Evolutionary conservation across 2,113 vertebrate species (phyloP), one percentile per base, ranked within the genome.

Genomic region (Hemibagrus wyckioides): DNA sequence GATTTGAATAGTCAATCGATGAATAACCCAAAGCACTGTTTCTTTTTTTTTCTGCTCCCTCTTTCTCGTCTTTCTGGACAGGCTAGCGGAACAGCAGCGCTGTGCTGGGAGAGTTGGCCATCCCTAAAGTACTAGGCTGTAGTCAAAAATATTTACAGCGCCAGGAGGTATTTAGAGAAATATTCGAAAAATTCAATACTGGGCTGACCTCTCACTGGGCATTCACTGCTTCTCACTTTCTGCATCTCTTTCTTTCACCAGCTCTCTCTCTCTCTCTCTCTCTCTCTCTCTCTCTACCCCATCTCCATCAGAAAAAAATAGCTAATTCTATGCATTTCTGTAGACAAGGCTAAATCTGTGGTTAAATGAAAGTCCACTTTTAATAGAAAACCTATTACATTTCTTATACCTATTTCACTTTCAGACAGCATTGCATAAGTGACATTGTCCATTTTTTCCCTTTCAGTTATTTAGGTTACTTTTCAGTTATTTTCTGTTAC

Each of bases 1-100:
- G 94, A 96, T 97, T 97, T 98, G 97, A 98, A 97, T 97, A 97
- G 96, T 96, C 97, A 97, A 99, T 99, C 98, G 97, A 99, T 99
- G 97, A 98, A 99, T 99, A 98, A 98, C 98, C 98, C 96, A 97
- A 95, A 99, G 98, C 95, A 88, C 73, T 95, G 92, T 95, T 94
- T 94, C 86, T 84, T 84, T 56, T 87, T 79, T 65, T 82, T 82
- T 61, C 73, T 48, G 61, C 36, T 75, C 75, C 82, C 44, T 85
- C 79, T 88, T 56, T 79, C 76, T 77, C 93, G 95, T 96, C 94
- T 96, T 97, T 93, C 95, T 95, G 94, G 96, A 95, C 95, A 95
- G 96, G 95, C 96, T 97, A 96, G 96, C 92, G 92, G 95, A 95
- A 94, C 91, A 94, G 86, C 75, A 83, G 86, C 41, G 56, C 85